Evolutionary conservation across 2,888 invertebrate species (phyloP).

Genomic region (Odontocerum albicorne): DNA sequence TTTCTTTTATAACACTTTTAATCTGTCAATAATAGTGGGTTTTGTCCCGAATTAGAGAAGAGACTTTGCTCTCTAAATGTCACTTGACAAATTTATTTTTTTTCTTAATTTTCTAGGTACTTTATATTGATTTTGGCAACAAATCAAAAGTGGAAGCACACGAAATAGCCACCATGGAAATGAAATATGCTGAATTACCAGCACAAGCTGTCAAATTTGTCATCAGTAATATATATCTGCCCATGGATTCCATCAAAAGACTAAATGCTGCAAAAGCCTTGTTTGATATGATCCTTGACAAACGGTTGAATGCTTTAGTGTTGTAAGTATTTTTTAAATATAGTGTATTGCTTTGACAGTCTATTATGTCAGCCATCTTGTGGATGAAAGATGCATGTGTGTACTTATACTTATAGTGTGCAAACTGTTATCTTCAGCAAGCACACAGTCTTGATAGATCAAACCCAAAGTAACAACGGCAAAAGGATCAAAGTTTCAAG

Average conservation of each 20-base stretch:
- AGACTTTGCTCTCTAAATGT: not conserved
- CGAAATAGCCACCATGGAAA: slow-evolving; percentile 58
- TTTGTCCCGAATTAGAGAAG: not conserved
- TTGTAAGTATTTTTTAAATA: slow-evolving; percentile 24
- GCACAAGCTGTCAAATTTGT: slow-evolving; percentile 57
- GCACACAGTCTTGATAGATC: not conserved
- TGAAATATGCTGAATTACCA: slow-evolving; percentile 55
- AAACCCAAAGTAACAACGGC: too few relatives aligned
- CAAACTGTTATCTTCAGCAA: not conserved
- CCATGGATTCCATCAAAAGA: not conserved
- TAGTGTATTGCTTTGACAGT: too few relatives aligned
- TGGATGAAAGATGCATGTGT: not conserved
- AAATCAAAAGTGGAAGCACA: slow-evolving; percentile 53
- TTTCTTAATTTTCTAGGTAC: slow-evolving; percentile 53
- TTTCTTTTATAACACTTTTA: not conserved
- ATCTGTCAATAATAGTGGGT: not conserved
- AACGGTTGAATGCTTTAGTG: slow-evolving; percentile 9
- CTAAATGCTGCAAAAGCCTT: slow-evolving; percentile 1
- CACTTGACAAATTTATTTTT: slow-evolving; percentile 2
- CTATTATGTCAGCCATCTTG: too few relatives aligned
- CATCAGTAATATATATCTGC: slow-evolving; percentile 6
- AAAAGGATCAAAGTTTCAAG: too few relatives aligned
- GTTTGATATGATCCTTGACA: slow-evolving; percentile 8
- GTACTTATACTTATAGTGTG: not conserved
- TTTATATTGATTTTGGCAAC: slow-evolving; percentile 72